Evolutionary conservation across 2,797 vertebrate species (phyloP).

Genomic region (Anomalospiza imberbis): DNA sequence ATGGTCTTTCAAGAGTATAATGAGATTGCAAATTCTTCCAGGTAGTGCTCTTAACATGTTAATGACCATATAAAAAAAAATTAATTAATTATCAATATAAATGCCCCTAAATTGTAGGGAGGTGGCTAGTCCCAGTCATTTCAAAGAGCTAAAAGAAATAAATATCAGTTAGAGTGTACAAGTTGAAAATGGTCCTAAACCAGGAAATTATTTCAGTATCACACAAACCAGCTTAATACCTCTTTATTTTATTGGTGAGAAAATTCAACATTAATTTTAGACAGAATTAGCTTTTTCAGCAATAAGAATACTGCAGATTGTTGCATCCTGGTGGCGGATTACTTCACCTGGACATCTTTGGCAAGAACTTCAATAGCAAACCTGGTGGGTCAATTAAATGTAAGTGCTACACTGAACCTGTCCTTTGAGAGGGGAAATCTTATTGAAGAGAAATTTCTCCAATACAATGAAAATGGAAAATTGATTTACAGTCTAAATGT

Average conservation of each 20-base stretch:
- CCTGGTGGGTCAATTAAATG: background rate
- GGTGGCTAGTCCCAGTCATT: background rate
- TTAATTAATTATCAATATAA: background rate
- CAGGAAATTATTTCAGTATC: background rate
- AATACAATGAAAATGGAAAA: constrained; percentile 54
- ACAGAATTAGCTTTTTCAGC: background rate
- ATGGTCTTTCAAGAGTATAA: background rate
- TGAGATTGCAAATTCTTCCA: background rate
- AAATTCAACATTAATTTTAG: constrained; percentile 11
- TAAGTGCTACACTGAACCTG: background rate
- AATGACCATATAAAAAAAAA: background rate
- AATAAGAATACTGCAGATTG: background rate
- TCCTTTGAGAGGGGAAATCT: background rate
- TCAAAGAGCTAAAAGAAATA: background rate
- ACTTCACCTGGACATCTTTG: background rate
- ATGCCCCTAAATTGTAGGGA: background rate
- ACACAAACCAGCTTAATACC: background rate
- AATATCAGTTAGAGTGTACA: background rate
- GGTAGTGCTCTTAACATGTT: background rate
- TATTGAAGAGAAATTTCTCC: constrained; percentile 27
- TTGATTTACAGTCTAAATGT: constrained; percentile 41
- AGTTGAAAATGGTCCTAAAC: background rate
- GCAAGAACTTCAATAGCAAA: background rate
- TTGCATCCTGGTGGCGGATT: no score
- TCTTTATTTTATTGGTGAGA: background rate